Conservation (phyloP, 2,797 vertebrate genomes). For the Diglossa cyanea region DNA sequence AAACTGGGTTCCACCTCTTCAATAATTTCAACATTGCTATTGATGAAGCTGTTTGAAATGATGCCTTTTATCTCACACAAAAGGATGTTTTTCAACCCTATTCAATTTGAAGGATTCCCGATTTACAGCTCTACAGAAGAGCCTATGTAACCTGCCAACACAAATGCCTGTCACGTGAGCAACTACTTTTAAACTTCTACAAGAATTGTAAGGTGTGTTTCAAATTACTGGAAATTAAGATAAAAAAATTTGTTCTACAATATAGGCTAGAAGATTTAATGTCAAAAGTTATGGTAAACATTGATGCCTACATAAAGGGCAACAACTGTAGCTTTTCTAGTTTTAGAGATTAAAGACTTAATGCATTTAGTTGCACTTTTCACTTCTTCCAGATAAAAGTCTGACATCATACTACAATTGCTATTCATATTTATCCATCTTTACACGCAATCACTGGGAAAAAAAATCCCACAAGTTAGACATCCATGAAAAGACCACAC, state of each 20-base stretch:
- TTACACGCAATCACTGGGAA: background rate
- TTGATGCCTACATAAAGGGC: background rate
- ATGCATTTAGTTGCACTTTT: background rate
- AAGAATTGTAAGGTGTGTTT: background rate
- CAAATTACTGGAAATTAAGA: background rate
- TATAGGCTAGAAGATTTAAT: background rate
- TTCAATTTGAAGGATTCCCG: background rate
- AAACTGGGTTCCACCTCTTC: background rate
- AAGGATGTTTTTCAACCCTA: background rate
- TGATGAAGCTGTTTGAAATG: background rate
- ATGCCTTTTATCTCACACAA: accelerated
- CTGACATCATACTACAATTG: background rate
- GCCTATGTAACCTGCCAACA: background rate
- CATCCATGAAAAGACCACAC: background rate
- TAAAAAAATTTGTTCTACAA: background rate
- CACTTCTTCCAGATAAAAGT: background rate
- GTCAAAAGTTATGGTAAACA: background rate
- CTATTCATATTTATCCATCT: background rate
- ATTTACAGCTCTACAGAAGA: background rate
- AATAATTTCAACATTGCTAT: background rate
- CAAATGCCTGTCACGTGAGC: background rate
- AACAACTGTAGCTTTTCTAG: background rate
- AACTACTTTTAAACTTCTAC: background rate
- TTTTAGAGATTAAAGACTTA: background rate
- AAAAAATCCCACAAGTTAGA: background rate